Evolutionary conservation across 2,888 invertebrate genomes (phyloP), one percentile per base, ranked within the genome.

Genomic region (Parnassius smintheus): DNA sequence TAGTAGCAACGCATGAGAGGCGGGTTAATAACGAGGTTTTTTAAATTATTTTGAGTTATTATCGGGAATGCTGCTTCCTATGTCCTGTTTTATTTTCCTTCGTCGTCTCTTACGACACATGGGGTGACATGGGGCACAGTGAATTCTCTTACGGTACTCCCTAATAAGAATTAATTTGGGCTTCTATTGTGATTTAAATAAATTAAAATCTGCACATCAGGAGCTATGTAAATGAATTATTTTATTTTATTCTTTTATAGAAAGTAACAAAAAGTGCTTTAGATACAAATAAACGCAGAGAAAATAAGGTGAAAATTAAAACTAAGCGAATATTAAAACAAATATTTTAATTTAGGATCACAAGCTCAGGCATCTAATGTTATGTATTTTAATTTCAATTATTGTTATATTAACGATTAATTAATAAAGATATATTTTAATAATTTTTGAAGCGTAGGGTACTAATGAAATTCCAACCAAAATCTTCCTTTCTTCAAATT

Each of bases 341-440:
- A 86, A 80, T 83, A 82, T 77, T 76, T 90, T 91, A 88, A 89
- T 90, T 88, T 83, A 88, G 83, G 82, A 90, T 90, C 89, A 91
- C 90, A 88, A 81, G 49, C 25, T 60, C 53, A 57, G 66, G 64
- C 61, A 18, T 18, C 18, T 18, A 50, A 57, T 53, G 48, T 49
- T 46, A 48, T 25, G 10, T 9, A 52, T 46, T 60, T 56, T 12
- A 56, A 60, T 60, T 53, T 60, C 48, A 60, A 18, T 56, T 49
- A 55, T 66, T 48, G 58, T 59, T 55, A 62, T 54, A 57, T 58
- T 51, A 11, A 10, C 9, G n/a, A n/a, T 10, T 57, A 53, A 59
- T 56, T 51, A 11, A 42, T 18, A 18, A 41, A 44, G 12, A 42
- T 53, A 62, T 57, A 46, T 48, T 56, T 35, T 35, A 35, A 56